phyloP scores from a whole-genome alignment of 2,888 invertebrate genomes.

The Hydroisotoma schaefferi region DNA sequence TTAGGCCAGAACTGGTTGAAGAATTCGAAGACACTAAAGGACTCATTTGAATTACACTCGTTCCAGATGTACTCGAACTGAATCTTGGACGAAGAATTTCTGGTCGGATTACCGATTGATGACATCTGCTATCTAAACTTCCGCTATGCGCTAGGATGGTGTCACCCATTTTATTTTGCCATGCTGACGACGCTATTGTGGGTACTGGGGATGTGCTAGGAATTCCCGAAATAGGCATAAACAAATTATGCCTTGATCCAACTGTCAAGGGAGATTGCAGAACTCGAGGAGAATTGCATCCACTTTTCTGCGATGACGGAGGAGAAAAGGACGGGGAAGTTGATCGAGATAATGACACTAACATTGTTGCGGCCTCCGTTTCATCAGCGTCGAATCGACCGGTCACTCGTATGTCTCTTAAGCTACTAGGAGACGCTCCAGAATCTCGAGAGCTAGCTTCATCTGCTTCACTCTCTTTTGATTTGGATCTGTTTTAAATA shows the following conservation, averaged over 20 bases:
- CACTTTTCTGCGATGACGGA: conserved; percentile 60
- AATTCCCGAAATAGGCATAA: conserved; percentile 76
- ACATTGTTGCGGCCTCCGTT: conserved; percentile 94
- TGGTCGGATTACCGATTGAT: conserved; percentile 48
- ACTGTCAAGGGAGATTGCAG: conserved; percentile 65
- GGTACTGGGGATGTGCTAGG: conserved; percentile 46
- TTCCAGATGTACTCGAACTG: conserved; percentile 52
- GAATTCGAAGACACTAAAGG: conserved; percentile 53
- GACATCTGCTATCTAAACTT: conserved; percentile 2
- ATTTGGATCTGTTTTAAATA: conserved; percentile 41
- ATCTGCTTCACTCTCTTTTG: conserved; percentile 48
- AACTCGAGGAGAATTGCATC: conserved; percentile 66
- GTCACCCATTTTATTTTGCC: conserved; percentile 29
- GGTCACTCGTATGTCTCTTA: conserved; percentile 51
- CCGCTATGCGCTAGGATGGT: not conserved
- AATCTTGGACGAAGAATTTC: conserved; percentile 46
- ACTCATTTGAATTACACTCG: conserved; percentile 80
- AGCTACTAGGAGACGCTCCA: conserved; percentile 44
- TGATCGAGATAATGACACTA: conserved; percentile 76
- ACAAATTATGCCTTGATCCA: conserved; percentile 78
- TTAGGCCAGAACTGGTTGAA: not conserved
- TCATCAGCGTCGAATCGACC: conserved; percentile 89
- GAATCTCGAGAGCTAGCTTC: conserved; percentile 48
- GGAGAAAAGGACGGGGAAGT: conserved; percentile 82
- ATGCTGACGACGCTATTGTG: conserved; percentile 41